Evolutionary conservation across 2,797 vertebrate species (phyloP), one percentile per base, ranked within the genome.

Genomic region (Catharus ustulatus): DNA sequence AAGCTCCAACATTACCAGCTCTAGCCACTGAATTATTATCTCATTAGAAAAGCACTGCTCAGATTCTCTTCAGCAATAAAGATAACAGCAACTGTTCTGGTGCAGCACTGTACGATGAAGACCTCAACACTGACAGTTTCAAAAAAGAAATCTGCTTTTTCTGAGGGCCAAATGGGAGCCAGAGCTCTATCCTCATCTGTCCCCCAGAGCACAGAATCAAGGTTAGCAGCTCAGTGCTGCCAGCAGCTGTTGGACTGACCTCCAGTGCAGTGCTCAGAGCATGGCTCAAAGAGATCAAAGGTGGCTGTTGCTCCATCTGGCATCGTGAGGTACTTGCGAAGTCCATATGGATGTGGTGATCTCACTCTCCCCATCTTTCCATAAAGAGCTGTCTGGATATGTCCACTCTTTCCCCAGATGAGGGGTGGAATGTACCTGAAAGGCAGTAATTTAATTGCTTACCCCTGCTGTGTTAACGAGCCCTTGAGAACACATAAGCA

Each of bases 351-450:
- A 72, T 99, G 98, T 3, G 99, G 99, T 0, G 98, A 99, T 88
- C 98, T 98, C 90, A 99, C 98, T 40, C 99, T 97, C 27, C 99
- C 99, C 99, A 99, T 99, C 96, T 99, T 99, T 68, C 99, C 99
- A 3, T 99, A 99, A 69, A 99, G 97, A 34, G 98, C 98, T 1
- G 99, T 99, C 97, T 99, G 99, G 82, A 99, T 98, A 85, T 99
- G 99, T 72, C 99, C 99, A 30, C 99, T 99, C 95, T 99, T 99
- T 4, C 99, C 99, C 99, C 99, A 99, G 93, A 99, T 98, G 95
- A 99, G 80, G 0, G 99, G 99, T 68, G 99, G 99, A 97, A 99
- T 98, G 92, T 99, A 99, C 90, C 99, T 99, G 95, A 81, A 89
- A 97, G 16, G 27, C 72, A 89, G n/a, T 17, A 78, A 77, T 49